phyloP scores from a whole-genome alignment of 2,888 invertebrate genomes.

The Mythimna impura region DNA sequence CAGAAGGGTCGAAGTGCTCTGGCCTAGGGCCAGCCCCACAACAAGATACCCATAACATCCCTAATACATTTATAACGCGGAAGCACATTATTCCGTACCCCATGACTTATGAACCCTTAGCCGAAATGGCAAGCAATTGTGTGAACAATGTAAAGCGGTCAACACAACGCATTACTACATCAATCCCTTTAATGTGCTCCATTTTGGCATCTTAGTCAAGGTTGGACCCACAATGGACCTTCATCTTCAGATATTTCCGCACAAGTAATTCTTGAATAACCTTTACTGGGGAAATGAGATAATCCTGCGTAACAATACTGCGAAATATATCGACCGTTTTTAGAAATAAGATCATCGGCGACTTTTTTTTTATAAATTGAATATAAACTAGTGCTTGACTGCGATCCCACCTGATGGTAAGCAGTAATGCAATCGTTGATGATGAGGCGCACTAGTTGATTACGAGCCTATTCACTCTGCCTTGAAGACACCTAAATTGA shows the following conservation, averaged over 20 bases:
- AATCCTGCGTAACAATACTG: neutral
- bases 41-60: no score
- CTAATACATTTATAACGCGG: neutral
- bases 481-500: no score
- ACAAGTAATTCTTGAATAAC: neutral
- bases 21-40: no score
- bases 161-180: neutral
- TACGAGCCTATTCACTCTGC: no score
- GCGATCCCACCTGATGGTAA: no score
- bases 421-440: no score
- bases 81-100: neutral
- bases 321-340: no score
- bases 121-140: conserved; percentile 1
- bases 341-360: no score
- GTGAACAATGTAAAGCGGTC: neutral
- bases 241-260: neutral
- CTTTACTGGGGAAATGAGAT: neutral
- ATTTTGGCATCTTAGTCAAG: conserved; percentile 17
- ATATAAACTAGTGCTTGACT: no score
- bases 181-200: conserved; percentile 4
- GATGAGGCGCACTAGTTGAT: no score
- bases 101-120: neutral
- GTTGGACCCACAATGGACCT: neutral
- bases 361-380: no score
- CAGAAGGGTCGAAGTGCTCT: no score